A percentile compares a stretch with the other conserved stretches of the same genome.
phyloP scores from a whole-genome alignment of 2,797 vertebrate genomes.

The Poeciliopsis presidionis region DNA sequence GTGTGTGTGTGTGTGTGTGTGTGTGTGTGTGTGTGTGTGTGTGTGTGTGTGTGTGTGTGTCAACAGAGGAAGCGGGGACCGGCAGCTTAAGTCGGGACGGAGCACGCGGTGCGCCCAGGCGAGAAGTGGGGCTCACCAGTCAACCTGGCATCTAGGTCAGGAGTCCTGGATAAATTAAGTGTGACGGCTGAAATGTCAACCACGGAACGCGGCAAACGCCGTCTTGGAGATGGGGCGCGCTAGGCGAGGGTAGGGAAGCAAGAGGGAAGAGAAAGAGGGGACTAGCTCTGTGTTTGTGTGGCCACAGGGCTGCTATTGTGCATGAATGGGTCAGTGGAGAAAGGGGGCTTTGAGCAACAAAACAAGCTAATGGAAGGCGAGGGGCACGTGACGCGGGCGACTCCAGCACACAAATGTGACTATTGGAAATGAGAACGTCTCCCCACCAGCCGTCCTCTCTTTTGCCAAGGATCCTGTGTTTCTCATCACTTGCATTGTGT shows the following conservation, averaged over 20 bases:
- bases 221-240: conserved; percentile 32
- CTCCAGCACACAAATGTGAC: conserved; percentile 25
- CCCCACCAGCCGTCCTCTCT: conserved; percentile 32
- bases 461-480: conserved; percentile 34
- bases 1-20: conserved; percentile 2
- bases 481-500: conserved; percentile 23
- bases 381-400: conserved; percentile 65
- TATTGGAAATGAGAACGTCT: conserved; percentile 59
- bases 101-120: conserved; percentile 47
- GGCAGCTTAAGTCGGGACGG: conserved; percentile 50
- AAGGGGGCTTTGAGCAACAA: conserved; percentile 81
- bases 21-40: conserved; percentile 8
- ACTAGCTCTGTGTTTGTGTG: conserved; percentile 52
- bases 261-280: conserved; percentile 44
- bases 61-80: conserved; percentile 54
- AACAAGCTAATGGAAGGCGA: conserved; percentile 81
- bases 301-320: conserved; percentile 76
- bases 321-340: conserved; percentile 81
- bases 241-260: conserved; percentile 11
- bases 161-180: conserved; percentile 75
- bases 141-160: conserved; percentile 81
- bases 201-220: conserved; percentile 48
- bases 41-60: conserved; percentile 12
- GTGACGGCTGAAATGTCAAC: conserved; percentile 82
- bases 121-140: conserved; percentile 63